Evolutionary conservation across 2,888 invertebrate genomes (phyloP).

Genomic region (Mylabris sibirica): DNA sequence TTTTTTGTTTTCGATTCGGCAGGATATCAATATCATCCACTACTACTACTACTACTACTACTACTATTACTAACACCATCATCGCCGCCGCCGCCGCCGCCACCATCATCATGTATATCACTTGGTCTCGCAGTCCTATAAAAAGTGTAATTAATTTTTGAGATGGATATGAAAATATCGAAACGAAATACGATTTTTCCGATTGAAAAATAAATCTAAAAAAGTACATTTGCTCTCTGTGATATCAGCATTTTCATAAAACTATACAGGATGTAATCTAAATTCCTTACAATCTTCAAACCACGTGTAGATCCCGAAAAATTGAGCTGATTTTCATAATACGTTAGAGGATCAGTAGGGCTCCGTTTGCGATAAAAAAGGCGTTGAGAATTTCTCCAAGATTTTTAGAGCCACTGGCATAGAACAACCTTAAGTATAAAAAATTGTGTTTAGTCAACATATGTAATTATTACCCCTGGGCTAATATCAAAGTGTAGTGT

Average conservation of each 20-base stretch:
- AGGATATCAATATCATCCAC: constrained; percentile 30
- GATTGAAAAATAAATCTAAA: constrained; percentile 59
- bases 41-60: not conserved
- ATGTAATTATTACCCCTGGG: too few species aligned
- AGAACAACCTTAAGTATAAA: too few species aligned
- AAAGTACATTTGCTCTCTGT: constrained; percentile 56
- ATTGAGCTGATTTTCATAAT: too few species aligned
- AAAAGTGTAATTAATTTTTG: constrained; percentile 60
- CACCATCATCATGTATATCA: constrained; percentile 21
- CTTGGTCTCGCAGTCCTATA: constrained; percentile 31
- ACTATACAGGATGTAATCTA: constrained; percentile 14
- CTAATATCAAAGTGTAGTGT: too few species aligned
- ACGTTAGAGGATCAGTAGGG: too few species aligned
- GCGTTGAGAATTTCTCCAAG: too few species aligned
- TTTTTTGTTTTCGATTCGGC: constrained; percentile 40
- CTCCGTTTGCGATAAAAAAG: too few species aligned
- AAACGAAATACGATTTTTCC: constrained; percentile 53
- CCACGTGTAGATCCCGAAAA: too few species aligned
- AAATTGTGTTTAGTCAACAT: too few species aligned
- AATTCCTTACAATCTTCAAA: too few species aligned
- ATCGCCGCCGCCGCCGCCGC: not conserved
- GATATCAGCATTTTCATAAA: constrained; percentile 50
- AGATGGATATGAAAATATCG: constrained; percentile 60
- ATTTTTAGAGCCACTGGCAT: too few species aligned
- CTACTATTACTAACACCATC: not conserved